These are phyloP conservation scores for Copsychus sechellarum DNA, from an alignment of 2,113 vertebrate species.

Conservation along the genomic window DNA sequence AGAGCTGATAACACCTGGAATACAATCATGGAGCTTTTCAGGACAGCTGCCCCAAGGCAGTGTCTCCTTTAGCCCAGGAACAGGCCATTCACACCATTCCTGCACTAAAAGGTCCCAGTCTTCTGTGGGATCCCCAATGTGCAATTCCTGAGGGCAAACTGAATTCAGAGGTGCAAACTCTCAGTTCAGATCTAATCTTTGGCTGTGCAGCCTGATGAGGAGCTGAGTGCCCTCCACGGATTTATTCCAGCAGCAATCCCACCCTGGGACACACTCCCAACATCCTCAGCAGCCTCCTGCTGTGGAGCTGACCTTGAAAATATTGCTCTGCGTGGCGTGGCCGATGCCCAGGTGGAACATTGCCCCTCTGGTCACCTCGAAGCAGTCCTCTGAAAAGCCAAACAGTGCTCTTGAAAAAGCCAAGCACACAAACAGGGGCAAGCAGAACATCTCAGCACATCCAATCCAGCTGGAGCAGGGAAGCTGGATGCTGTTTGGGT, in stretches of 20 bases:
- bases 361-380: constrained; percentile 86
- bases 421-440: background rate
- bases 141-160: background rate
- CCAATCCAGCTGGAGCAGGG: background rate
- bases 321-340: constrained; percentile 76
- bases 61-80: background rate
- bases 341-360: constrained; percentile 90
- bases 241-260: background rate
- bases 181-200: background rate
- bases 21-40: background rate
- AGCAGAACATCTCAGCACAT: background rate
- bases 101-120: background rate
- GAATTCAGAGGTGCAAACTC: background rate
- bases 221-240: background rate
- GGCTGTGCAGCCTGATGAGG: background rate
- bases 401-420: background rate
- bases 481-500: background rate
- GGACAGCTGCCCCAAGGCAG: background rate
- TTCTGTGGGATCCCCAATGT: background rate
- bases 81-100: background rate
- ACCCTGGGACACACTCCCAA: background rate
- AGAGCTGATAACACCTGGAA: constrained; percentile 86
- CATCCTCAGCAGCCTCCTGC: background rate
- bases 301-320: constrained; percentile 86
- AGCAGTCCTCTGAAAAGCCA: constrained; percentile 86